Conservation (phyloP, 2,888 invertebrate species). For the Beris morrisii region DNA sequence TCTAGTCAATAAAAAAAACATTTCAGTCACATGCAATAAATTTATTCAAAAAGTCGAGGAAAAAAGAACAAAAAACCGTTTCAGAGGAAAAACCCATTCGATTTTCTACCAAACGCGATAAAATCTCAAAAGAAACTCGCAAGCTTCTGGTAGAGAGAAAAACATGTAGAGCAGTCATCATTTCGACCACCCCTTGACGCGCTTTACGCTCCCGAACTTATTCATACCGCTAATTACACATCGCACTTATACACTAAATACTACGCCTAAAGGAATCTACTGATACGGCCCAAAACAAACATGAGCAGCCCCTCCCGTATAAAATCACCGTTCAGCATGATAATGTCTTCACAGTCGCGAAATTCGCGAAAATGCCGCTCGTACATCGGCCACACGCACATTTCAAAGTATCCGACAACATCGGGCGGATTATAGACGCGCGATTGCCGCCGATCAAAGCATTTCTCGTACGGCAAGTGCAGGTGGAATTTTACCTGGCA, state of each 20-base stretch:
- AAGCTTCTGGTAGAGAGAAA: too few relatives aligned
- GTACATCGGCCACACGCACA: constrained; percentile 90
- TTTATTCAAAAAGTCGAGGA: too few relatives aligned
- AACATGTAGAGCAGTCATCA: too few relatives aligned
- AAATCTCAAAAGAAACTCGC: too few relatives aligned
- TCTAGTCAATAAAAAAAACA: too few relatives aligned
- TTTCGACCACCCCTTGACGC: too few relatives aligned
- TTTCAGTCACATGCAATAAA: too few relatives aligned
- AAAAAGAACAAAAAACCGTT: too few relatives aligned
- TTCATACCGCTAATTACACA: too few relatives aligned
- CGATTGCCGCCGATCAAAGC: constrained; percentile 62
- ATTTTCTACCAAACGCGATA: too few relatives aligned
- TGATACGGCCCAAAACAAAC: constrained; percentile 37
- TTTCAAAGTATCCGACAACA: constrained; percentile 83
- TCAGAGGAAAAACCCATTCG: too few relatives aligned
- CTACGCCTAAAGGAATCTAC: constrained; percentile 29
- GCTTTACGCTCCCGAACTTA: too few relatives aligned
- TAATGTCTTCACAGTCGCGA: constrained; percentile 51
- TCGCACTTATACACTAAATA: not conserved
- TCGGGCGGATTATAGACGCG: constrained; percentile 86
- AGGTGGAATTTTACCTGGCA: constrained; percentile 77
- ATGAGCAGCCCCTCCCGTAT: constrained; percentile 50
- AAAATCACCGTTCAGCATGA: constrained; percentile 52
- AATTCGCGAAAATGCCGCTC: constrained; percentile 60
- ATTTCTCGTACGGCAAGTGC: constrained; percentile 68